Evolutionary conservation across 2,113 vertebrate species (phyloP).

Genomic region (Trachemys scripta): DNA sequence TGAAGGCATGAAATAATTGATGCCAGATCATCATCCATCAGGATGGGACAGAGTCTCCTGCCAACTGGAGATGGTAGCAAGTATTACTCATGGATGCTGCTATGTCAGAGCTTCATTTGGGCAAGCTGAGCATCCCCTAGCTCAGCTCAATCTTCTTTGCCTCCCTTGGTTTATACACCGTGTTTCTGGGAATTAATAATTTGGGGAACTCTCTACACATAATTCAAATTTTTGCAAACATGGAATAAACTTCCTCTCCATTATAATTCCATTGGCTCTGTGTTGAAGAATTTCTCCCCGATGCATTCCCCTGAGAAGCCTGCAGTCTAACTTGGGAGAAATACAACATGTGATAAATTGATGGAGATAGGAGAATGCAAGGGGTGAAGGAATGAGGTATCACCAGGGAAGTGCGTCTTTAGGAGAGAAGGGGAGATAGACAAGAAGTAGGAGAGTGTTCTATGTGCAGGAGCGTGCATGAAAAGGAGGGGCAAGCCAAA

Average conservation of each 20-base stretch:
- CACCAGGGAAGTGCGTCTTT: neutral
- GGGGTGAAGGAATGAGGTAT: neutral
- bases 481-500: too few species aligned
- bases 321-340: neutral
- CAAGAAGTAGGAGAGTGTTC: neutral
- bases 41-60: neutral
- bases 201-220: neutral
- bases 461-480: too few species aligned
- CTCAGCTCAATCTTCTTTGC: too few species aligned
- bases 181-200: neutral
- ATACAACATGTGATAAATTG: conserved; percentile 15
- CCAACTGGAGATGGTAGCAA: neutral
- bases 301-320: neutral
- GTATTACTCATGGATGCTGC: neutral
- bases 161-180: neutral
- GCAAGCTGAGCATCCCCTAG: neutral
- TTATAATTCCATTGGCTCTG: neutral
- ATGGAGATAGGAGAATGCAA: neutral
- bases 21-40: neutral
- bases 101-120: too few species aligned
- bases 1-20: neutral
- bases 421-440: neutral
- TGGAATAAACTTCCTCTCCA: neutral
- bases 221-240: neutral
- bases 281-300: neutral